Percentiles rank a stretch among this genome's conserved stretches.
phyloP scores from a whole-genome alignment of 2,888 invertebrate species.

The Sialis fuliginosa region DNA sequence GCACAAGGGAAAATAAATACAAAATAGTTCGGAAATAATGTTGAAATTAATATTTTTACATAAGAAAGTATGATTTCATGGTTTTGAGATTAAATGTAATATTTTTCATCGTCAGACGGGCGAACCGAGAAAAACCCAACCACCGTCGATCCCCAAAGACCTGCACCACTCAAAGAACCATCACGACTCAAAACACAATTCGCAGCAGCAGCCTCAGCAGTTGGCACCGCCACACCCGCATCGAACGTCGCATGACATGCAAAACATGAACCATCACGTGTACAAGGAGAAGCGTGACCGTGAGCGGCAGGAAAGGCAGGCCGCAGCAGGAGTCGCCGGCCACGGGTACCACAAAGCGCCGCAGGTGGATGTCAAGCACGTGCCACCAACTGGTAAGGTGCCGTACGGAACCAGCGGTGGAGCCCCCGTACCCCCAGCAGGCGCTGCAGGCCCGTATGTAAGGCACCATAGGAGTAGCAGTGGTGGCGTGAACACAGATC shows the following conservation, averaged over 20 bases:
- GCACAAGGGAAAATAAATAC: too few species aligned
- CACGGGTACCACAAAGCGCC: conserved; percentile 7
- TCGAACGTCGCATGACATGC: conserved; percentile 22
- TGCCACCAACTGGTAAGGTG: conserved; percentile 9
- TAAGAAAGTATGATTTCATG: neutral
- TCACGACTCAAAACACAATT: neutral
- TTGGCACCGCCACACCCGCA: conserved; percentile 15
- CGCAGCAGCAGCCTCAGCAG: conserved; percentile 14
- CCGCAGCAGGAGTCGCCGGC: conserved; percentile 5
- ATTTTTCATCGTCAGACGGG: neutral
- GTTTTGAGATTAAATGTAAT: neutral
- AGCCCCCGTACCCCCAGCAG: too few species aligned
- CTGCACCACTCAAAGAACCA: conserved; percentile 2
- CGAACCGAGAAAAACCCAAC: conserved; percentile 2
- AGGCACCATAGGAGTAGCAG: conserved; percentile 1
- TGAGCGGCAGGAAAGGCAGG: conserved; percentile 33
- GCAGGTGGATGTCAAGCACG: neutral
- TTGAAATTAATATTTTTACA: neutral
- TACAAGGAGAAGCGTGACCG: conserved; percentile 44
- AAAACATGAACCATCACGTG: conserved; percentile 37
- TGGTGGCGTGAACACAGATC: neutral
- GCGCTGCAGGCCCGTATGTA: too few species aligned
- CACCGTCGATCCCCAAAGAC: conserved; percentile 2
- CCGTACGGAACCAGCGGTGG: neutral
- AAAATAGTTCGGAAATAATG: too few species aligned